Evolutionary conservation across 2,797 vertebrate species (phyloP).

Genomic region (Betta splendens): DNA sequence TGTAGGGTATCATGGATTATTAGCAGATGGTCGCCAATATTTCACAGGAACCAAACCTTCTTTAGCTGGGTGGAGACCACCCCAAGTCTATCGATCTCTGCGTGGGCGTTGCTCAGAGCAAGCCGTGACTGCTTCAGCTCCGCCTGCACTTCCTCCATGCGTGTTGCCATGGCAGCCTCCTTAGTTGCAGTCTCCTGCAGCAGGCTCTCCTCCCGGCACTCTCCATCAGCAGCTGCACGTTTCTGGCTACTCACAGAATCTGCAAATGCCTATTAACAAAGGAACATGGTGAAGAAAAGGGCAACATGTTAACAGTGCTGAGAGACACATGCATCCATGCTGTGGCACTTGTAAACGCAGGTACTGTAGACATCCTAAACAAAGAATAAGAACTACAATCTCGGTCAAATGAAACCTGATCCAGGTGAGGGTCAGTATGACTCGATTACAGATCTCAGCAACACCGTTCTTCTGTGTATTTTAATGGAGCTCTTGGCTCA

Average conservation of each 20-base stretch:
- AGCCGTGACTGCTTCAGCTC: constrained; percentile 83
- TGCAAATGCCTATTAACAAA: constrained; percentile 80
- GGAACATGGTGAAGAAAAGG: constrained; percentile 9
- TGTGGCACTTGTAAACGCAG: neutral
- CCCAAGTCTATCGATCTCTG: constrained; percentile 83
- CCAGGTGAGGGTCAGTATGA: constrained; percentile 1
- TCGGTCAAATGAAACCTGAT: constrained; percentile 21
- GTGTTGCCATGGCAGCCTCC: constrained; percentile 85
- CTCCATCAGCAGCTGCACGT: constrained; percentile 85
- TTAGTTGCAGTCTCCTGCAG: constrained; percentile 86
- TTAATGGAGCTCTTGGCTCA: neutral
- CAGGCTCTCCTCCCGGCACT: constrained; percentile 85
- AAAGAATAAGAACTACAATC: constrained; percentile 12
- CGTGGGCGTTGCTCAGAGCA: constrained; percentile 77
- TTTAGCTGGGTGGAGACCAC: constrained; percentile 77
- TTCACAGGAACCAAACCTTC: constrained; percentile 74
- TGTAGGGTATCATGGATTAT: neutral
- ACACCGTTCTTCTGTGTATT: neutral
- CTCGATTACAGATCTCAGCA: neutral
- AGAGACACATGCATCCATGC: neutral
- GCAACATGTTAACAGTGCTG: neutral
- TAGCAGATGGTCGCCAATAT: neutral
- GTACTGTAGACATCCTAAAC: constrained; percentile 6
- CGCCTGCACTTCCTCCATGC: constrained; percentile 83
- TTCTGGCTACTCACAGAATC: constrained; percentile 87